These are phyloP conservation scores for Myripristis murdjan DNA, from an alignment of 2,797 vertebrate species.

Conservation along the genomic window DNA sequence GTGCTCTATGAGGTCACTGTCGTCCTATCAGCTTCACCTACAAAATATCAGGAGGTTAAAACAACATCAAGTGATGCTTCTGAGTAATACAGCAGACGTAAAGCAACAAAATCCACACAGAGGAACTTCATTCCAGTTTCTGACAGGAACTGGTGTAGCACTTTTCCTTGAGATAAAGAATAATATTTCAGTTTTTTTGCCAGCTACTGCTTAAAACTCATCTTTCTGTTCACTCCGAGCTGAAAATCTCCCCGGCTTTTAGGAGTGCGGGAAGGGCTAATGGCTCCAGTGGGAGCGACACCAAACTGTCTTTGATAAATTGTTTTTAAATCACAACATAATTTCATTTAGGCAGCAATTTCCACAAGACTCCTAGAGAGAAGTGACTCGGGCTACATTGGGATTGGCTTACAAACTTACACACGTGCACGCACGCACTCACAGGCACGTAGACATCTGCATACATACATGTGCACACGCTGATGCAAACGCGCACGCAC, in stretches of 20 bases:
- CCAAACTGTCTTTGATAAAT: slow-evolving; percentile 85
- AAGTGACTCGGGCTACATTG: slow-evolving; percentile 71
- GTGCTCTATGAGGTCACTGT: too few relatives aligned
- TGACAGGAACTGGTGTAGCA: too few relatives aligned
- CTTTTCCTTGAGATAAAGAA: too few relatives aligned
- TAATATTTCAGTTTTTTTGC: too few relatives aligned
- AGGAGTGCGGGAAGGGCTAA: slow-evolving; percentile 73
- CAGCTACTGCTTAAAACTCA: too few relatives aligned
- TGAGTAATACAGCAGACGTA: too few relatives aligned
- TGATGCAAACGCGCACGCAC: slow-evolving; percentile 61
- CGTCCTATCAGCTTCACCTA: too few relatives aligned
- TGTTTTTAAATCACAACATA: slow-evolving; percentile 85
- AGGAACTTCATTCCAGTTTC: too few relatives aligned
- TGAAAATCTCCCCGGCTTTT: slow-evolving; percentile 68
- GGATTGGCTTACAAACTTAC: slow-evolving; percentile 72
- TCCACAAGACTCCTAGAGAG: slow-evolving; percentile 79
- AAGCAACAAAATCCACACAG: too few relatives aligned
- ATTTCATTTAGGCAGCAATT: slow-evolving; percentile 82
- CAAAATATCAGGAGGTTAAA: too few relatives aligned
- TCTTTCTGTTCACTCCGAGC: slow-evolving; percentile 29
- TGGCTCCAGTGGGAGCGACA: slow-evolving; percentile 83
- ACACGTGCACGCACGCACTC: background rate
- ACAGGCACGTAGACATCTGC: slow-evolving; percentile 13
- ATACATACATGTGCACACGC: slow-evolving; percentile 37
- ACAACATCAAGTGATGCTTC: too few relatives aligned